phyloP scores from a whole-genome alignment of 2,113 vertebrate genomes.

The Myxocyprinus asiaticus region DNA sequence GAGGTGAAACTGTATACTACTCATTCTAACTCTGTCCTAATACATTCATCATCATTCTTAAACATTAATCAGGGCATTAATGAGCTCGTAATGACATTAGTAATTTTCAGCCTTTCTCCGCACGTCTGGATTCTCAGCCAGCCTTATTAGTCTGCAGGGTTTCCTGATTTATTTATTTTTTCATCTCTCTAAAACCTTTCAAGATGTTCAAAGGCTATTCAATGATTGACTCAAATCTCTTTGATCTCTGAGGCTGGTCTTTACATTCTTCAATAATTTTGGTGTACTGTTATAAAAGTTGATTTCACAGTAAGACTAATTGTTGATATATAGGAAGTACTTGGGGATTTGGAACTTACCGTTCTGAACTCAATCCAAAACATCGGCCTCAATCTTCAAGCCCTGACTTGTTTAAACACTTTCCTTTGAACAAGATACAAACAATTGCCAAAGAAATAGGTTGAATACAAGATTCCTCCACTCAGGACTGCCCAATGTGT shows the following conservation, averaged over 20 bases:
- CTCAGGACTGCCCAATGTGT: no score
- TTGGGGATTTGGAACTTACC: neutral
- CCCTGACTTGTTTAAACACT: neutral
- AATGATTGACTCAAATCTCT: conserved; percentile 15
- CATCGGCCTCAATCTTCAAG: neutral
- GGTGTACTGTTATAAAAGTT: conserved; percentile 22
- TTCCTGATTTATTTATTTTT: conserved; percentile 48
- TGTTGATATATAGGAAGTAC: neutral
- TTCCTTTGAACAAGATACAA: conserved; percentile 16
- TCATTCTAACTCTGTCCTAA: neutral
- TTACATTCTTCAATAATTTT: conserved; percentile 27
- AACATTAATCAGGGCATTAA: conserved; percentile 42
- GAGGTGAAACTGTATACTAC: no score
- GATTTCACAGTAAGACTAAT: conserved; percentile 37
- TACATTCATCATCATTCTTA: conserved; percentile 31
- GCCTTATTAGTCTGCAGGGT: conserved; percentile 41
- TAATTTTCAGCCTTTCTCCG: conserved; percentile 9
- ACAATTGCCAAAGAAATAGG: neutral
- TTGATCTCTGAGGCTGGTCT: conserved; percentile 23
- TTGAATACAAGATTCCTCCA: neutral
- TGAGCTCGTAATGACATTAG: neutral
- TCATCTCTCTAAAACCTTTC: conserved; percentile 46
- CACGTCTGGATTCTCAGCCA: conserved; percentile 28
- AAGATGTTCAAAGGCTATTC: conserved; percentile 37
- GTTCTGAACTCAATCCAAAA: conserved; percentile 17